These are phyloP conservation scores for Protonibea diacanthus DNA, from an alignment of 2,797 vertebrate genomes.

Conservation along the genomic window DNA sequence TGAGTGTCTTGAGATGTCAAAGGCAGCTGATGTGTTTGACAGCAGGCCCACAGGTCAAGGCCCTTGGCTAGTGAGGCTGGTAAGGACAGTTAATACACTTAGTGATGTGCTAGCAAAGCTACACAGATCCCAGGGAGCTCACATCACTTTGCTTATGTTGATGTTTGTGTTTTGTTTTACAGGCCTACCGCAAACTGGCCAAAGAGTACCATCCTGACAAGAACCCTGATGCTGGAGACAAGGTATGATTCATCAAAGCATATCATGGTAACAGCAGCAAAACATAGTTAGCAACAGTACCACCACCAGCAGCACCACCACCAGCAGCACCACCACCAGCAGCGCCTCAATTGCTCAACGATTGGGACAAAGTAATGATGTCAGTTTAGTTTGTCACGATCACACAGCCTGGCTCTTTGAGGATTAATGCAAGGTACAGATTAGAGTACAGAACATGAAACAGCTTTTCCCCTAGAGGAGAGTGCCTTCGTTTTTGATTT, in stretches of 20 bases:
- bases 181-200: constrained; percentile 96
- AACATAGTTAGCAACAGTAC: neutral
- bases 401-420: constrained; percentile 28
- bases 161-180: constrained; percentile 52
- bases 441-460: constrained; percentile 31
- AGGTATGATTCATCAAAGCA: constrained; percentile 84
- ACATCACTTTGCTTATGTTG: constrained; percentile 13
- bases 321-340: neutral
- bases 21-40: constrained; percentile 69
- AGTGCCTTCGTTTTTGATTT: constrained; percentile 8
- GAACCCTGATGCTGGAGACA: constrained; percentile 97
- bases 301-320: neutral
- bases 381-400: constrained; percentile 29
- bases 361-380: constrained; percentile 15
- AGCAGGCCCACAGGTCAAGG: constrained; percentile 46
- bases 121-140: neutral
- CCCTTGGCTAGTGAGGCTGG: neutral
- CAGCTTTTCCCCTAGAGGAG: neutral
- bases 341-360: constrained; percentile 11
- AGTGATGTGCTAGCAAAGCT: constrained; percentile 13
- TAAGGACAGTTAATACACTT: constrained; percentile 19
- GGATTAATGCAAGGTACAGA: constrained; percentile 4
- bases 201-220: constrained; percentile 99
- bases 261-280: neutral
- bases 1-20: constrained; percentile 36